These are phyloP conservation scores for Blastobasis adustella DNA, from an alignment of 2,888 invertebrate species.

Conservation along the genomic window DNA sequence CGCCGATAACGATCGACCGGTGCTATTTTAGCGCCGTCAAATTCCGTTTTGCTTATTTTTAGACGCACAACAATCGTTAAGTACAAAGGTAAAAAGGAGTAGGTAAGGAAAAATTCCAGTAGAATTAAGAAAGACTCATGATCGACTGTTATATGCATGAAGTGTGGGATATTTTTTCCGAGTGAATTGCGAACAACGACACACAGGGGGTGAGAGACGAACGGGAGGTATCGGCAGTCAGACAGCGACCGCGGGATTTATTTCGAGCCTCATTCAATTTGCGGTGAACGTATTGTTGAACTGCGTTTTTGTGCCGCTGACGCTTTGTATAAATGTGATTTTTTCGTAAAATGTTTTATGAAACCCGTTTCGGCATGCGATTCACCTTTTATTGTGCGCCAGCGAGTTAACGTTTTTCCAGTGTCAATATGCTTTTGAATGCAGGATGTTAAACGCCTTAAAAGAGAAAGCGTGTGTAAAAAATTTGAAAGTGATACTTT, in stretches of 20 bases:
- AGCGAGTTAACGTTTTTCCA: conserved; percentile 1
- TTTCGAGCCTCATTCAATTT: conserved; percentile 70
- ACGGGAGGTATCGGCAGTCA: conserved; percentile 58
- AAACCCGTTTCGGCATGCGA: neutral
- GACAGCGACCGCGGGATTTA: conserved; percentile 67
- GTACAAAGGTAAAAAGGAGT: too few relatives aligned
- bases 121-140: too few relatives aligned
- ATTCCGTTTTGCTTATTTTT: too few relatives aligned
- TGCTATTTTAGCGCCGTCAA: conserved; percentile 31
- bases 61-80: too few relatives aligned
- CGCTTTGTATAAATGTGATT: conserved; percentile 40
- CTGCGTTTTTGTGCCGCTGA: conserved; percentile 52
- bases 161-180: conserved; percentile 40
- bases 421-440: conserved; percentile 13
- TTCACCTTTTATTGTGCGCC: conserved; percentile 2
- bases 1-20: conserved; percentile 42
- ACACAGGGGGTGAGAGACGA: conserved; percentile 59
- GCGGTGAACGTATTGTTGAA: conserved; percentile 65
- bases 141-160: conserved; percentile 16
- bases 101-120: too few relatives aligned
- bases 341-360: conserved; percentile 17
- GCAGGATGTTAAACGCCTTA: conserved; percentile 21
- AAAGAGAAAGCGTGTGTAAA: conserved; percentile 48
- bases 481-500: conserved; percentile 53
- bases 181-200: conserved; percentile 48